phyloP scores from a whole-genome alignment of 2,888 invertebrate species.

The Papilio demoleus region DNA sequence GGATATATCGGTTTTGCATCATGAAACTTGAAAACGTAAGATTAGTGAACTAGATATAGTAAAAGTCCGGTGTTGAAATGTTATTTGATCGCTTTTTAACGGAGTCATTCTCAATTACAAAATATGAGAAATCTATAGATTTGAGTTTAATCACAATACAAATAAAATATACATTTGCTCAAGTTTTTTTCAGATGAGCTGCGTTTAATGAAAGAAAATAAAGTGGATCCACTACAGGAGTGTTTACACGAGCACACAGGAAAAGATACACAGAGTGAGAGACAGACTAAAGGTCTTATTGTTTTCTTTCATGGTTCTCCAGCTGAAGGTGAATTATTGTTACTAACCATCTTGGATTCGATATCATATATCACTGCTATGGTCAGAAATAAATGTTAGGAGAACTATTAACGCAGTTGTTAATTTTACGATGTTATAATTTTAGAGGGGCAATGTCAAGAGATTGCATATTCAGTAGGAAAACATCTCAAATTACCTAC shows the following conservation, averaged over 20 bases:
- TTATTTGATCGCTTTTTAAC: too few relatives aligned
- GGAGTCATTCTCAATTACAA: too few relatives aligned
- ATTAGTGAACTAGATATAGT: too few relatives aligned
- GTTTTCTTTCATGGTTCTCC: conserved; percentile 74
- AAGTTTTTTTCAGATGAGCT: conserved; percentile 61
- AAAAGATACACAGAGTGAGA: conserved; percentile 49
- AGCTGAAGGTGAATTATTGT: conserved; percentile 63
- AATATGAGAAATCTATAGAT: too few relatives aligned
- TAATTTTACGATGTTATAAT: neutral
- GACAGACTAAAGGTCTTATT: conserved; percentile 65
- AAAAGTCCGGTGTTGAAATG: too few relatives aligned
- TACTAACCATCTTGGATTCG: neutral
- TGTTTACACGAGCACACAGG: conserved; percentile 53
- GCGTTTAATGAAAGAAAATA: conserved; percentile 58
- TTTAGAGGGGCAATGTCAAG: conserved; percentile 70
- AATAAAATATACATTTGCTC: too few relatives aligned
- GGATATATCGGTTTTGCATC: too few relatives aligned
- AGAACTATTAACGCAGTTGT: neutral
- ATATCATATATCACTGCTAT: neutral
- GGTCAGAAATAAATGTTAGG: neutral
- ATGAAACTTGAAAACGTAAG: too few relatives aligned
- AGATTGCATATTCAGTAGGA: conserved; percentile 72
- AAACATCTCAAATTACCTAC: conserved; percentile 72
- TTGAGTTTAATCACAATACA: too few relatives aligned
- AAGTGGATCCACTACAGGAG: conserved; percentile 67